Evolutionary conservation across 2,797 vertebrate genomes (phyloP).

Genomic region (Falco biarmicus): DNA sequence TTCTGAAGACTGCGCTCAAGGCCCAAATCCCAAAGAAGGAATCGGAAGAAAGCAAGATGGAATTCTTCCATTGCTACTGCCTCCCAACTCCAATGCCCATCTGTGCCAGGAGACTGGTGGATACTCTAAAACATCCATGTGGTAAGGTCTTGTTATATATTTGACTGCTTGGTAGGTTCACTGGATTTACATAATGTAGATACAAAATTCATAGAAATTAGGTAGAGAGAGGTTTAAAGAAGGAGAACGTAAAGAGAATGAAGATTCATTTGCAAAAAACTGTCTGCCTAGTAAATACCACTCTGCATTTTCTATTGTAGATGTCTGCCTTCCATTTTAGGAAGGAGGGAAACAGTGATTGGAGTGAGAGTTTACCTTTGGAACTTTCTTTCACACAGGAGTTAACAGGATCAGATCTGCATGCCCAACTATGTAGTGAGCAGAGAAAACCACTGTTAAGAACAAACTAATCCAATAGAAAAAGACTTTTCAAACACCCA

Average conservation of each 20-base stretch:
- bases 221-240: neutral
- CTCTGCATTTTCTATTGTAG: neutral
- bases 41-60: neutral
- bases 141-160: neutral
- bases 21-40: neutral
- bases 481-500: neutral
- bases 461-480: neutral
- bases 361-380: neutral
- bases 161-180: neutral
- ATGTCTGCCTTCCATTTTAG: neutral
- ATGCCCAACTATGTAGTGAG: neutral
- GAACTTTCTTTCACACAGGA: neutral
- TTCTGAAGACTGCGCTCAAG: neutral
- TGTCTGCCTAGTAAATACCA: neutral
- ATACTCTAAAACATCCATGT: neutral
- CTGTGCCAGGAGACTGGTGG: neutral
- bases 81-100: accelerated
- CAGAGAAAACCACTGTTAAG: neutral
- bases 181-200: neutral
- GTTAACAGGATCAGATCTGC: neutral
- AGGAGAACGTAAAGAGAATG: neutral
- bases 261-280: neutral
- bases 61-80: neutral
- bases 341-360: neutral
- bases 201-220: neutral